Percentiles rank a stretch among this genome's conserved stretches.
phyloP scores from a whole-genome alignment of 37 sponge, comb jelly and placozoan species.

The Oscarella lobularis region DNA sequence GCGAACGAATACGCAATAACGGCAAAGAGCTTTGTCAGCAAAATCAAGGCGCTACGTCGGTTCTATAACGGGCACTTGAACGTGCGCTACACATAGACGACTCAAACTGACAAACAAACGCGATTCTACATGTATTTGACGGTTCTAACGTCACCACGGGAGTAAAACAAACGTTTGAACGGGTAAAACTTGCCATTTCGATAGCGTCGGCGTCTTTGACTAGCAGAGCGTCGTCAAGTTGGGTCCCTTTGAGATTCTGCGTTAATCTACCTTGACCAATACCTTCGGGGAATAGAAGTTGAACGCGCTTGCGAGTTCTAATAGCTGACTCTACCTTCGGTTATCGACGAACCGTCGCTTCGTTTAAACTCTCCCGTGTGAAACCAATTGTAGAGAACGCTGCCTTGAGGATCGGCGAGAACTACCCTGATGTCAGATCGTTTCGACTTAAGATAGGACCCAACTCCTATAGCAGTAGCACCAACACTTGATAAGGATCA shows the following conservation, averaged over 20 bases:
- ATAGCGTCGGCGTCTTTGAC: constrained; percentile 51
- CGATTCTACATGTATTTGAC: no score
- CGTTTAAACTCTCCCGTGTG: constrained; percentile 52
- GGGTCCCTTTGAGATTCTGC: constrained; percentile 56
- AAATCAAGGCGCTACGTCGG: no score
- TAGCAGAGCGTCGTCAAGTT: constrained; percentile 48
- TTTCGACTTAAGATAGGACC: constrained; percentile 53
- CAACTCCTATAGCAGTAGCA: constrained; percentile 68
- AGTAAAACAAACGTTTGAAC: not conserved
- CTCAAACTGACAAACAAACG: no score
- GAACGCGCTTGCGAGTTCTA: not conserved
- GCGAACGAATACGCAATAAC: no score
- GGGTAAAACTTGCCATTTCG: constrained; percentile 27
- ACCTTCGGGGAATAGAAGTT: constrained; percentile 14
- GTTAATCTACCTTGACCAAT: constrained; percentile 85
- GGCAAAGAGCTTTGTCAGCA: no score
- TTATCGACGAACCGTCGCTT: constrained; percentile 61
- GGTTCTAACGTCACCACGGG: no score
- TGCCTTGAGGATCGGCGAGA: constrained; percentile 80
- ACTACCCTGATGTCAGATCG: constrained; percentile 55
- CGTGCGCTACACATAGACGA: no score
- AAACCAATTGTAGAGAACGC: constrained; percentile 69
- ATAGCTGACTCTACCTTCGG: constrained; percentile 48
- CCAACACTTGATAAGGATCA: not conserved
- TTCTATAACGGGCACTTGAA: no score